Evolutionary conservation across 2,888 invertebrate genomes (phyloP).

Genomic region (Drosophila atripex): DNA sequence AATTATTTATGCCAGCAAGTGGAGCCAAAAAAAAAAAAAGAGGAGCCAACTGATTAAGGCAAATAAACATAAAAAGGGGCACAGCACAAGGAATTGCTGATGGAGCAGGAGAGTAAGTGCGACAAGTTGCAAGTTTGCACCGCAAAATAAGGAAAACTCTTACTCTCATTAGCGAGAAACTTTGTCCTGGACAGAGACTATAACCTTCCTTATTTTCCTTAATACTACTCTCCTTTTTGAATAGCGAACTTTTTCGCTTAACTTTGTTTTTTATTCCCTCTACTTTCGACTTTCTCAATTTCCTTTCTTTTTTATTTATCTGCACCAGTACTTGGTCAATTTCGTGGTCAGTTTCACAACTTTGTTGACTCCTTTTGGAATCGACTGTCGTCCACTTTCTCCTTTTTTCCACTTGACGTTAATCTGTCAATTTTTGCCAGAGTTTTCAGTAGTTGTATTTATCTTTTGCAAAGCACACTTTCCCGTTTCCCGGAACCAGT

Average conservation of each 20-base stretch:
- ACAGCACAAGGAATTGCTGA: conserved; percentile 18
- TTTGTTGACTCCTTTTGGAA: conserved; percentile 63
- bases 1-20: conserved; percentile 65
- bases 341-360: conserved; percentile 54
- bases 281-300: conserved; percentile 1
- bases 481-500: not conserved
- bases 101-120: conserved; percentile 27
- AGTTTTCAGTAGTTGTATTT: conserved; percentile 5
- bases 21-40: conserved; percentile 8
- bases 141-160: conserved; percentile 63
- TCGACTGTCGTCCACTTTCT: conserved; percentile 45
- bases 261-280: conserved; percentile 46
- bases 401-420: conserved; percentile 29
- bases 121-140: conserved; percentile 54
- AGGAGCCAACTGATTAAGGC: conserved; percentile 25
- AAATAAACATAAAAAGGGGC: conserved; percentile 38
- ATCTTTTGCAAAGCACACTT: not conserved
- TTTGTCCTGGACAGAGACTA: conserved; percentile 46
- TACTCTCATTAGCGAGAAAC: conserved; percentile 76
- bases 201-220: conserved; percentile 52
- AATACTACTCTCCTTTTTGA: conserved; percentile 40
- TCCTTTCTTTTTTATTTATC: conserved; percentile 23
- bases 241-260: conserved; percentile 75
- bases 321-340: conserved; percentile 63
- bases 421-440: conserved; percentile 52